Evolutionary conservation across 2,888 invertebrate genomes (phyloP).

Genomic region (Drosophila meridionalis): DNA sequence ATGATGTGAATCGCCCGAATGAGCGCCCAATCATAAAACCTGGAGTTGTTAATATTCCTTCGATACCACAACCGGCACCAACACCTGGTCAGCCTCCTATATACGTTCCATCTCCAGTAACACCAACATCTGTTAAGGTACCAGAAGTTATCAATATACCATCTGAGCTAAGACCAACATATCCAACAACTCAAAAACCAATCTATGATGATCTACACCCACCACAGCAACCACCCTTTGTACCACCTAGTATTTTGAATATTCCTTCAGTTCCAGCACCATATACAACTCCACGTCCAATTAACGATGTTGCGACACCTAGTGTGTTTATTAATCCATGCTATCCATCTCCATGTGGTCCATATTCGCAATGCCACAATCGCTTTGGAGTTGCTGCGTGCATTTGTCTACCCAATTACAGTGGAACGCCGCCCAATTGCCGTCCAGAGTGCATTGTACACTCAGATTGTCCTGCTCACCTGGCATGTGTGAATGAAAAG

Average conservation of each 20-base stretch:
- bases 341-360: conserved; percentile 88
- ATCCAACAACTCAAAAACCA: conserved; percentile 32
- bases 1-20: conserved; percentile 52
- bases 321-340: conserved; percentile 85
- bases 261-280: conserved; percentile 45
- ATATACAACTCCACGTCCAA: conserved; percentile 28
- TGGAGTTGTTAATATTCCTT: conserved; percentile 44
- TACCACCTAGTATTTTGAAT: conserved; percentile 45
- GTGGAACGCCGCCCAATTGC: conserved; percentile 88
- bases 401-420: conserved; percentile 87
- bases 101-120: conserved; percentile 13
- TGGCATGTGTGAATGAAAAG: conserved; percentile 89
- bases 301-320: conserved; percentile 47
- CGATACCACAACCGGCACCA: conserved; percentile 16
- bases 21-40: conserved; percentile 14
- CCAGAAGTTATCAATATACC: conserved; percentile 43
- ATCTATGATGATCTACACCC: conserved; percentile 31
- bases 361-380: conserved; percentile 89
- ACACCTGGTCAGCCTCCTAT: conserved; percentile 22
- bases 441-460: conserved; percentile 87
- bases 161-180: conserved; percentile 33
- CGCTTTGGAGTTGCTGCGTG: conserved; percentile 87
- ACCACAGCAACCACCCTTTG: conserved; percentile 3
- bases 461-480: conserved; percentile 86
- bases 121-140: conserved; percentile 11